Evolutionary conservation across 2,888 invertebrate genomes (phyloP).

Genomic region (Acanthosoma haemorrhoidale): DNA sequence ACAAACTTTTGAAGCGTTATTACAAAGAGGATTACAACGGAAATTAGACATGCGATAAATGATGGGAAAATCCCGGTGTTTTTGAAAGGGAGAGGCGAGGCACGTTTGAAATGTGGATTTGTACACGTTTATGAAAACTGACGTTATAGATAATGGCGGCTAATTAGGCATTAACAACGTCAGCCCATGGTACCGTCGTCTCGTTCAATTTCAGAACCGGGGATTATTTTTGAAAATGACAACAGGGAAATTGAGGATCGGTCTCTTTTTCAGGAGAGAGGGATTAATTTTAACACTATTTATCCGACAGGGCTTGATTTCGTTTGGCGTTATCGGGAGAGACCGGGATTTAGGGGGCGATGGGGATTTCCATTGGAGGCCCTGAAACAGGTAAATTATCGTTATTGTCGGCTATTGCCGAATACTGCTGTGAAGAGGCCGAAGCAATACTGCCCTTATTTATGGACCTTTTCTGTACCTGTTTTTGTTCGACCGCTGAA

Average conservation of each 20-base stretch:
- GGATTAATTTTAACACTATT: constrained; percentile 11
- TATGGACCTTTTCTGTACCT: constrained; percentile 2
- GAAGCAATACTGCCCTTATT: background rate
- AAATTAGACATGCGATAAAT: background rate
- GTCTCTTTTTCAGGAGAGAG: background rate
- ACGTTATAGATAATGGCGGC: background rate
- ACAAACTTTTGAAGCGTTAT: background rate
- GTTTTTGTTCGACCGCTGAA: too few species aligned
- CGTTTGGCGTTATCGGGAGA: background rate
- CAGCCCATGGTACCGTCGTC: background rate
- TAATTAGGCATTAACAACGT: background rate
- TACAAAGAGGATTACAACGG: constrained; percentile 18
- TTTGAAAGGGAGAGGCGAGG: background rate
- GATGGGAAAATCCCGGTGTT: background rate
- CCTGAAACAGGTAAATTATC: background rate
- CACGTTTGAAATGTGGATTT: background rate
- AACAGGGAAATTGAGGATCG: background rate
- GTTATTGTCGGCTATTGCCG: constrained; percentile 10
- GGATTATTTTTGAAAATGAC: constrained; percentile 14
- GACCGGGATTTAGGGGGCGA: constrained; percentile 7
- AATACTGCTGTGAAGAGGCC: background rate
- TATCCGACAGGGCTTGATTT: constrained; percentile 2
- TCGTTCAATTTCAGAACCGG: background rate
- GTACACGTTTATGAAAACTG: background rate
- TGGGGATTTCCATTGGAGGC: background rate